Base-by-base conservation (phyloP, 2,888 invertebrate species). In the Cacoxenus indagator region DNA sequence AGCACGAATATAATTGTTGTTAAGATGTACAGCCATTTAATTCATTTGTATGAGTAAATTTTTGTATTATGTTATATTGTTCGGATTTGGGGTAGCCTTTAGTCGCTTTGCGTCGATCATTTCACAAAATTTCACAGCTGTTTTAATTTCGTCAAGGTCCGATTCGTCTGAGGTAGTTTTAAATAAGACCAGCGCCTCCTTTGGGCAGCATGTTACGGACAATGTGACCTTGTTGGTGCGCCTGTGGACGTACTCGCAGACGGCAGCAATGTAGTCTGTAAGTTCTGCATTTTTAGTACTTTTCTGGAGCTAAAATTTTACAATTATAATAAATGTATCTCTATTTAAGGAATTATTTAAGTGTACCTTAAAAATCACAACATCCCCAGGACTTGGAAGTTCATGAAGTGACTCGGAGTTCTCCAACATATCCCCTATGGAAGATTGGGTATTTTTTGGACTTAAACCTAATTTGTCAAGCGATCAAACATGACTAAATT, bases 221-320 rank as follows among this genome's bases (percentile, higher is more conserved):
- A 84, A 24, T 31, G 74, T 78, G n/a, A 84, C 62, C 1, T 3
- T 3, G 65, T 78, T 84, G 6, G 75, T 80, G 22, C 85, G 79
- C 2, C 75, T 77, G 66, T 85, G 83, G 5, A 82, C 19, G 61
- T 81, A 78, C 6, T 70, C 66, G n/a, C 78, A 80, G 48, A 65
- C 75, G 11, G 78, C 85, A 22, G 77, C 76, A 4, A 84, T 70
- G 37, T 64, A 74, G 4, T 70, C 65, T 0, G 83, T 74, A 24
- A n/a, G 6, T 31, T 31, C 9, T 31, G 31, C 5, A 31, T 0
- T 31, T 31, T 31, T 31, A 8, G 31, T 8, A 31, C 6, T 8
- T 9, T 5, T 31, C 9, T 8, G 9, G 31, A 31, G n/a, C n/a
- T n/a, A 31, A 31, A 31, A 9, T 9, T 31, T 5, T 31, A 31